A percentile compares a stretch with the other conserved stretches of the same genome.
phyloP scores from a whole-genome alignment of 2,888 invertebrate genomes.

The Pedicia rivosa region DNA sequence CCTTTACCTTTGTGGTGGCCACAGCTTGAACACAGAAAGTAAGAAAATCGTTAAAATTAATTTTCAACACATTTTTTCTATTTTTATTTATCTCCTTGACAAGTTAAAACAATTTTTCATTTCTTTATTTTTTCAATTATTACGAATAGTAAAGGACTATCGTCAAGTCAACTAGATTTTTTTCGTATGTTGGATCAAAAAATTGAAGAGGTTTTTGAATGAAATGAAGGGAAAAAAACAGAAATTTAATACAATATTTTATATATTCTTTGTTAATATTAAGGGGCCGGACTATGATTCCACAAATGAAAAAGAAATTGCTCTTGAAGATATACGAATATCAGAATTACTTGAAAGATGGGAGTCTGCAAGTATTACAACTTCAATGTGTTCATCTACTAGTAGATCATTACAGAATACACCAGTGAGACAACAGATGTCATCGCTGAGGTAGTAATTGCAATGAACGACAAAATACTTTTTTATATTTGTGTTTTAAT shows the following conservation, averaged over 20 bases:
- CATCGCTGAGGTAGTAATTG: neutral
- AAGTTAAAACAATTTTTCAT: neutral
- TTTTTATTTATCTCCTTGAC: neutral
- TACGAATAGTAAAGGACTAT: constrained; percentile 53
- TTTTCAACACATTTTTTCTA: neutral
- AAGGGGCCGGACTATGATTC: constrained; percentile 75
- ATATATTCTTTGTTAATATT: constrained; percentile 11
- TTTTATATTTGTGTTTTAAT: neutral
- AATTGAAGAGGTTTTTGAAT: constrained; percentile 77
- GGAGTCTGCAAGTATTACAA: constrained; percentile 50
- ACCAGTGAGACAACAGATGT: constrained; percentile 31
- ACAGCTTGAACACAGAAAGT: constrained; percentile 4
- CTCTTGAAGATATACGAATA: constrained; percentile 48
- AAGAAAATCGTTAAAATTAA: neutral
- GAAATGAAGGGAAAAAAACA: constrained; percentile 17
- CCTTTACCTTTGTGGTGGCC: constrained; percentile 4
- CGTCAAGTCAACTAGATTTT: constrained; percentile 80
- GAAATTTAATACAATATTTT: neutral
- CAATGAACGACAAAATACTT: neutral
- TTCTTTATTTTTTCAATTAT: neutral
- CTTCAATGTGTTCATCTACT: constrained; percentile 34
- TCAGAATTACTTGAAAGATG: constrained; percentile 54
- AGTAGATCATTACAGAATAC: constrained; percentile 37
- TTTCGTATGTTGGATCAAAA: constrained; percentile 87
- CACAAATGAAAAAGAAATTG: constrained; percentile 55